Evolutionary conservation across 2,113 vertebrate genomes (phyloP).

Genomic region (Vulpes ferrilata): DNA sequence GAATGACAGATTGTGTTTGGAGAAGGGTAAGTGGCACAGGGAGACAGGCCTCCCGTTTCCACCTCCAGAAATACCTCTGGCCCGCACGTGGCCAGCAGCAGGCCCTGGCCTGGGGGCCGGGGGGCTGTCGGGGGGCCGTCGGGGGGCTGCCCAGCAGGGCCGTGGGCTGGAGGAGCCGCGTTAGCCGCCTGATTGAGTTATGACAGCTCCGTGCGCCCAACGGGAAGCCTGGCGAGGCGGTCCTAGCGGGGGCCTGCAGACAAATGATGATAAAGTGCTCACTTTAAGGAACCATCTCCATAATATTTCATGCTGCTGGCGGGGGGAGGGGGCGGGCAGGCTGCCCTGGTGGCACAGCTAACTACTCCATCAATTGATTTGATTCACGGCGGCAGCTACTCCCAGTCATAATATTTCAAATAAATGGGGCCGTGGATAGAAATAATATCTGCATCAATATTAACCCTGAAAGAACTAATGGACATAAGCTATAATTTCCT

Average conservation of each 20-base stretch:
- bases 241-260: conserved; percentile 93
- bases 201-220: conserved; percentile 95
- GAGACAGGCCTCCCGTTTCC: conserved; percentile 3
- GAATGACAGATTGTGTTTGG: conserved; percentile 67
- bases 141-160: neutral
- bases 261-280: conserved; percentile 99
- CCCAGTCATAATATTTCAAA: conserved; percentile 99
- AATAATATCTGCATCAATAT: conserved; percentile 99
- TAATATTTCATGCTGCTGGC: conserved; percentile 99
- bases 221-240: conserved; percentile 91
- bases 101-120: neutral
- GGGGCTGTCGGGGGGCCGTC: conserved; percentile 36
- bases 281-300: conserved; percentile 99
- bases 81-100: conserved; percentile 50
- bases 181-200: conserved; percentile 99
- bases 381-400: conserved; percentile 98
- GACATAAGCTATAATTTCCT: conserved; percentile 95
- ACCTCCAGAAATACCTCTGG: conserved; percentile 56
- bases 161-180: conserved; percentile 86
- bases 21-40: conserved; percentile 48
- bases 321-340: conserved; percentile 91
- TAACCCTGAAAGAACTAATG: conserved; percentile 99
- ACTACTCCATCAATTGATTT: conserved; percentile 99
- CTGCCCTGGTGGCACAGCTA: conserved; percentile 93
- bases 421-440: conserved; percentile 98